Evolutionary conservation across 1,140 invertebrate genomes (phyloP), one percentile per base, ranked within the genome.

Genomic region (Trichonephila clavipes): DNA sequence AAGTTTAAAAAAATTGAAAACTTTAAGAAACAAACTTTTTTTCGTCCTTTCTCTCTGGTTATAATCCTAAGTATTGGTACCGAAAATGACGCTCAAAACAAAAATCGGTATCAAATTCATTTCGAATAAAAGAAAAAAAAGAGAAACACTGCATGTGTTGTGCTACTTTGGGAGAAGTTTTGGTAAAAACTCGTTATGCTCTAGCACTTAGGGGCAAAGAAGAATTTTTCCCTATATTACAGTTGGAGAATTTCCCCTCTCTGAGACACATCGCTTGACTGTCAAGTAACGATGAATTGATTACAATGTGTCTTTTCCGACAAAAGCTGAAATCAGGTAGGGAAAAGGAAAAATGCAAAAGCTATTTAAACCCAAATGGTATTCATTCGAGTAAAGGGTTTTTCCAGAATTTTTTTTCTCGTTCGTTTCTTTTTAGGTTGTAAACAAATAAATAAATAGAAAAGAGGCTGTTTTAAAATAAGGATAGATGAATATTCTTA

Each of bases 221-320:
- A 59, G 21, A 18, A 24, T 10, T 59, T 59, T 85, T 85, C 44
- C 82, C 82, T 59, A 28, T 77, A 77, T 77, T 34, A 34, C 69
- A 77, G 24, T 62, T 62, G 61, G 21, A 21, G 16, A 28, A 77
- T 34, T 77, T 77, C 34, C 24, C 10, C 21, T 28, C 69, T 77
- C 28, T 77, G 6, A 8, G 0, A 77, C 34, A 1, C 28, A 77
- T 77, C 28, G 69, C 69, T 77, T 77, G 69, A 77, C 69, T 34
- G 24, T 77, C 69, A 40, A 77, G 69, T 77, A 77, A 77, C 69
- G 69, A 77, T 77, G 69, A 77, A 77, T 77, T 77, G 69, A 77
- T 77, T 77, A 34, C 69, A 34, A 77, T 34, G 28, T 77, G 69
- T 77, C 69, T 16, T 77, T 28, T 28, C 24, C 1, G 34, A 77